Percentiles rank a stretch among this genome's conserved stretches.
These are phyloP conservation scores for Cotesia congregata DNA, from an alignment of 2,888 invertebrate genomes.

Conservation along the genomic window DNA sequence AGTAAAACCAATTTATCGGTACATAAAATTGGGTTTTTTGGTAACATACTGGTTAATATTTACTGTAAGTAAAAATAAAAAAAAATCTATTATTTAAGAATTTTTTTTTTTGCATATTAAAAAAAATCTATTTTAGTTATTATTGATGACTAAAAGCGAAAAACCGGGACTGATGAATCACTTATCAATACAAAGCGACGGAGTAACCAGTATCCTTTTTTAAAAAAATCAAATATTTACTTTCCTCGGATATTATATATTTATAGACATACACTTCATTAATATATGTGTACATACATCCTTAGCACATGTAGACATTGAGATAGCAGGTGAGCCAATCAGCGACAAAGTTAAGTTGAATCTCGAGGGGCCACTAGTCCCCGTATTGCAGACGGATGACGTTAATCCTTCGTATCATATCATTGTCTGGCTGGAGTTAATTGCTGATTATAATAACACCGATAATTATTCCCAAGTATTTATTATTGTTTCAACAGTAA, in stretches of 20 bases:
- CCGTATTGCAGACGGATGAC: constrained; percentile 65
- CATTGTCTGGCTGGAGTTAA: constrained; percentile 71
- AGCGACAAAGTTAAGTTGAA: constrained; percentile 72
- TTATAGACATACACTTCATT: background rate
- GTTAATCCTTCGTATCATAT: constrained; percentile 71
- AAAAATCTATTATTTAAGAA: constrained; percentile 8
- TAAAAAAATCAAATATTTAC: constrained; percentile 6
- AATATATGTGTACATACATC: constrained; percentile 19
- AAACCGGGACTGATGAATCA: constrained; percentile 75
- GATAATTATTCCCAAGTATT: constrained; percentile 25
- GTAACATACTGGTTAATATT: constrained; percentile 79
- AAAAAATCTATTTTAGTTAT: constrained; percentile 61
- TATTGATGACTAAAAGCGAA: constrained; percentile 80
- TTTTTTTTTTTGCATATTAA: constrained; percentile 11
- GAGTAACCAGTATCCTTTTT: constrained; percentile 72
- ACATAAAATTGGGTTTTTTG: constrained; percentile 74
- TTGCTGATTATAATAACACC: constrained; percentile 45
- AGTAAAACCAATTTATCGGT: constrained; percentile 56
- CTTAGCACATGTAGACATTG: constrained; percentile 50
- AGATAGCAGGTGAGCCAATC: constrained; percentile 59
- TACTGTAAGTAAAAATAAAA: constrained; percentile 68
- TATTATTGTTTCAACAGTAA: background rate
- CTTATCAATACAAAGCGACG: constrained; percentile 74
- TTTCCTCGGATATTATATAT: constrained; percentile 12
- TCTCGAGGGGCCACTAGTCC: constrained; percentile 76